Evolutionary conservation across 2,113 vertebrate genomes (phyloP), one percentile per base, ranked within the genome.

Genomic region (Copsychus sechellarum): DNA sequence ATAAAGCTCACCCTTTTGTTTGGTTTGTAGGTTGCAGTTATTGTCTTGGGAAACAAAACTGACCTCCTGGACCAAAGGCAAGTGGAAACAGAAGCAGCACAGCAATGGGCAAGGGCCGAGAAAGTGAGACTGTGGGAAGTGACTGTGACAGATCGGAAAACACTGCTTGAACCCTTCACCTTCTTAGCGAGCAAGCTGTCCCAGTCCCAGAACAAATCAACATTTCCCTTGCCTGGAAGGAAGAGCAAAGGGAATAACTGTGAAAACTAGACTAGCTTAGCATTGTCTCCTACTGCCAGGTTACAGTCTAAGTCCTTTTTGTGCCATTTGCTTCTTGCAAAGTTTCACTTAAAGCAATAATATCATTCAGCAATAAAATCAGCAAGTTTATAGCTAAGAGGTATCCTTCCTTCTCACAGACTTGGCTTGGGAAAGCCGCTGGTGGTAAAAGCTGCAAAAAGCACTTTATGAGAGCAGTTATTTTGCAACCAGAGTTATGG

Each of bases 111-210:
- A 4, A 98, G 97, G 13, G 98, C 97, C 0, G 99, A 99, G 98
- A 99, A 98, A 96, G 98, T 99, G 87, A 98, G 98, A 84, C 98
- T 99, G 80, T 99, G 99, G 99, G 99, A 99, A 97, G 99, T 99
- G 89, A 99, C 98, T 6, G 99, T 99, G 38, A 96, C 98, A 0
- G 99, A 99, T 21, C 97, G 99, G 57, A 98, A 95, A 95, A 98
- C 98, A 0, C 98, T 99, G 88, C 98, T 98, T 16, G 99, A 99
- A 25, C 99, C 99, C 6, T 99, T 99, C 96, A 99, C 98, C 15
- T 97, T 98, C 53, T 94, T 99, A 88, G 99, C 99, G 65, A 99
- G 98, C 96, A 99, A 98, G 93, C 99, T 99, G 71, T 99, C 98
- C 15, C 99, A 99, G 91, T 98, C 99, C 8, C 99, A 99, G 97